Evolutionary conservation across 2,113 vertebrate genomes (phyloP).

Genomic region (Corynorhinus townsendii): DNA sequence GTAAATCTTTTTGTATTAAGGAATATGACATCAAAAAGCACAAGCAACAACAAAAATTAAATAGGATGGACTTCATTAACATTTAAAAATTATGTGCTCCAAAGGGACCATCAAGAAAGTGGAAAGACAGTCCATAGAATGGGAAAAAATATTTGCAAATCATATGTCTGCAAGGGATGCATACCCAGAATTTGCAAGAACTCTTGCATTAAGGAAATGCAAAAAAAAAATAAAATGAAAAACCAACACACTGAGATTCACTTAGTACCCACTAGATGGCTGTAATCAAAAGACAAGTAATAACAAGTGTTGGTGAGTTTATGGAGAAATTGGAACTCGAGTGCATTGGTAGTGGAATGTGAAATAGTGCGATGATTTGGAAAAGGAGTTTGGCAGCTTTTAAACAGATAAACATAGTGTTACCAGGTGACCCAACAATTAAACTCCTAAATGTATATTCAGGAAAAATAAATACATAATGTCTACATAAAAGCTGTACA

Average conservation of each 20-base stretch:
- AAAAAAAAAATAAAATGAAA: background rate
- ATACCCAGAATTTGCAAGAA: background rate
- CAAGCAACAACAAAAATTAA: background rate
- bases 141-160: background rate
- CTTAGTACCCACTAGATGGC: background rate
- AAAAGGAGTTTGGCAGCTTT: background rate
- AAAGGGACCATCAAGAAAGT: background rate
- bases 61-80: background rate
- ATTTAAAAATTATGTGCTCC: background rate
- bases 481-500: background rate
- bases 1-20: background rate
- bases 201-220: background rate
- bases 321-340: background rate
- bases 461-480: background rate
- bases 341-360: background rate
- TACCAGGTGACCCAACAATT: background rate
- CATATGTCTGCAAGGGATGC: background rate
- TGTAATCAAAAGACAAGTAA: background rate
- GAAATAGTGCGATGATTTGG: background rate
- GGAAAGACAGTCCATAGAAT: background rate
- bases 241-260: background rate
- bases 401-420: background rate
- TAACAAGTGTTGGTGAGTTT: background rate
- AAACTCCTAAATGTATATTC: background rate
- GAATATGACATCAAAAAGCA: background rate